Conservation (phyloP, 2,113 vertebrate genomes). For the Corythoichthys haematopterus region DNA sequence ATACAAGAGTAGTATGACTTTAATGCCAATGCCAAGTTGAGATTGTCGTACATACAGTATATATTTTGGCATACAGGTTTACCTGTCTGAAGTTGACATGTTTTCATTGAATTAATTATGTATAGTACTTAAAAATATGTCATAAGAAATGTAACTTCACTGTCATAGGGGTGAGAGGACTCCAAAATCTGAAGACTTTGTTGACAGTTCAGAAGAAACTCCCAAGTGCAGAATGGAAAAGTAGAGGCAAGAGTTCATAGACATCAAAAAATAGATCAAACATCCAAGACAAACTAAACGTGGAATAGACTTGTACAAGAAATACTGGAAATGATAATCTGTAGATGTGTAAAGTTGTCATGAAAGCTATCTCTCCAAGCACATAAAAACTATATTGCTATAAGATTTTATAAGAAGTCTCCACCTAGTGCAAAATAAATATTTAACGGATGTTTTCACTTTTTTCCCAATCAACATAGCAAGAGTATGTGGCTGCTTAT, state of each 20-base stretch:
- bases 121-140: not conserved
- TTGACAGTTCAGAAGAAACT: not conserved
- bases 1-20: not conserved
- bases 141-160: not conserved
- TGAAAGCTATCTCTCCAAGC: not conserved
- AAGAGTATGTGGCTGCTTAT: not conserved
- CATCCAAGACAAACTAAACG: not conserved
- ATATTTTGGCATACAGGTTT: no score
- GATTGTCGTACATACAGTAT: no score
- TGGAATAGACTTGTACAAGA: not conserved
- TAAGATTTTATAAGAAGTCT: not conserved
- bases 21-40: not conserved
- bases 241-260: not conserved
- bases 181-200: not conserved
- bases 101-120: not conserved
- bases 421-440: not conserved
- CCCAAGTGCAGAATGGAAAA: not conserved
- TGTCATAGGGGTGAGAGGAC: not conserved
- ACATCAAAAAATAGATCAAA: not conserved
- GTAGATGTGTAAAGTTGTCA: not conserved
- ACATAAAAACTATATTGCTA: not conserved
- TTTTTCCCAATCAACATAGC: not conserved
- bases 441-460: not conserved
- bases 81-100: not conserved
- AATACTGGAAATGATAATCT: not conserved